Evolutionary conservation across 2,888 invertebrate species (phyloP).

Genomic region (Caenorhabditis virilis): DNA sequence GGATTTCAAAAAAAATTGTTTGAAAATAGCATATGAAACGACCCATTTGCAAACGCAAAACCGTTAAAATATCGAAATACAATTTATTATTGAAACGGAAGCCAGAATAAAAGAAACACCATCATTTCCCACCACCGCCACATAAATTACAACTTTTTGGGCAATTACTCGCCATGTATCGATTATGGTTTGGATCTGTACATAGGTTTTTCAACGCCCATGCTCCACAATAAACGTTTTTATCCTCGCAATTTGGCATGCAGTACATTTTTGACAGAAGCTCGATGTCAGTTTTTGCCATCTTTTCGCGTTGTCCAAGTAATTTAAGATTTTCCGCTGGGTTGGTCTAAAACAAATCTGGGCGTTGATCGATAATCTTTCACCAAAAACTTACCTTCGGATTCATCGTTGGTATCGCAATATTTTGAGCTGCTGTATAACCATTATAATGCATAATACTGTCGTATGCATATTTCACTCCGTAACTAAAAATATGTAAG

Average conservation of each 20-base stretch:
- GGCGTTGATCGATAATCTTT: background rate
- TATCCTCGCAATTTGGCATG: conserved; percentile 57
- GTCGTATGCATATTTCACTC: conserved; percentile 58
- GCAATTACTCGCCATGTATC: conserved; percentile 60
- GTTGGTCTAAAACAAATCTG: conserved; percentile 26
- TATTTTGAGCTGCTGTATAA: conserved; percentile 55
- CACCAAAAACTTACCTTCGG: conserved; percentile 40
- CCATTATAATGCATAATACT: conserved; percentile 66
- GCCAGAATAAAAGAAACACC: background rate
- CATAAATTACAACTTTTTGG: conserved; percentile 62
- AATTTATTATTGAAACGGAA: too few species aligned
- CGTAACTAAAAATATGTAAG: conserved; percentile 43
- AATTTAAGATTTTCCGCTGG: conserved; percentile 42
- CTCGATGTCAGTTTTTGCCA: conserved; percentile 58
- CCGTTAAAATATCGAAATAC: too few species aligned
- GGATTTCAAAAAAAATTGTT: too few species aligned
- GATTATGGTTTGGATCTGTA: conserved; percentile 43
- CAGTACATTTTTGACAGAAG: conserved; percentile 64
- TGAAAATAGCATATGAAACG: too few species aligned
- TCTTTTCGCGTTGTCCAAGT: conserved; percentile 60
- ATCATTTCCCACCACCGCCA: conserved; percentile 12
- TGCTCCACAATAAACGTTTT: conserved; percentile 64
- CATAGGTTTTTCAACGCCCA: conserved; percentile 63
- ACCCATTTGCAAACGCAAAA: too few species aligned
- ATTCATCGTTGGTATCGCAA: conserved; percentile 59